Base-by-base conservation (phyloP, 2,113 vertebrate species). In the Scomber japonicus region DNA sequence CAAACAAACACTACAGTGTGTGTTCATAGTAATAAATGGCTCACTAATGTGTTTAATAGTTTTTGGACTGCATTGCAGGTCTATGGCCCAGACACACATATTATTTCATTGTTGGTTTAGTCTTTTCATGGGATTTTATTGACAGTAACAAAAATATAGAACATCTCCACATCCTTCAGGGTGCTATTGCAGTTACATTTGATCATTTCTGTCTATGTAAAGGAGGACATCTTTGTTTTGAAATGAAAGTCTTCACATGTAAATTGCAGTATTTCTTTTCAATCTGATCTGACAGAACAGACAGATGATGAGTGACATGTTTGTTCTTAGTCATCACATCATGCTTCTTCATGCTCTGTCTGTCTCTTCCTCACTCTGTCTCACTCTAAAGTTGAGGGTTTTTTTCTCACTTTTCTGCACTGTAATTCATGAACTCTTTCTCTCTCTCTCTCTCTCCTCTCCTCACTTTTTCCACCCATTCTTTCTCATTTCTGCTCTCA, bases 81-180 rank as follows among this genome's bases (percentile, higher is more conserved):
- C 6, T 9, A 9, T 40, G 35, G 6, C 9, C 7, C 35, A 40
- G 9, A 40, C 31, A 40, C 35, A 10, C 6, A 40, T 7, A 40
- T 9, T 40, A 40, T 7, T 40, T 40, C 9, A 40, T 40, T 40
- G 35, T 40, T 9, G 35, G 35, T 40, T 40, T 40, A 2, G 14
- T 66, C 11, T 24, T 51, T 68, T 69, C 12, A 50, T 78, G 78
- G 68, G 65, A 73, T 81, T 70, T 27, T 71, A 71, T 35, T 62
- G 54, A 57, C 50, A 66, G 8, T 44, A 40, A 73, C 12, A 76
- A 59, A 70, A 56, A 75, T 55, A 15, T 13, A 24, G 11, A 49
- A 35, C 2, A 10, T 24, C 6, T n/a, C 2, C 6, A 55, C 11
- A 35, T 63, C 14, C 16, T 54, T 40, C 15, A 2, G 35, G 8